Evolutionary conservation across 2,888 invertebrate genomes (phyloP).

Genomic region (Pyrrhia umbra): DNA sequence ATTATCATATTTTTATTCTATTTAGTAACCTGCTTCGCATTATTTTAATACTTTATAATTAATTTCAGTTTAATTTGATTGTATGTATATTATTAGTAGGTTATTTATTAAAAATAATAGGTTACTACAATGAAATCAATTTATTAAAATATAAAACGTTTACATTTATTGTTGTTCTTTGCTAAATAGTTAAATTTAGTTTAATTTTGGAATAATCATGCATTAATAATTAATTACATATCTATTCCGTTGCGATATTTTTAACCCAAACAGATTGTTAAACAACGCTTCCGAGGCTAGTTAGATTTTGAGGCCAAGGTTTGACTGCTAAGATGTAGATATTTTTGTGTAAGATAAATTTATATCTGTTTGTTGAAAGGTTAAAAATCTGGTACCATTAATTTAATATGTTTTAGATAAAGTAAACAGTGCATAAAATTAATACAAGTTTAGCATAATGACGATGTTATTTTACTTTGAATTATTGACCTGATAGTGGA

Average conservation of each 20-base stretch:
- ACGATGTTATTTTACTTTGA: slow-evolving; percentile 48
- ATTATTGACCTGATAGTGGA: slow-evolving; percentile 52
- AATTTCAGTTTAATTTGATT: not conserved
- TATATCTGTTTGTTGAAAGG: slow-evolving; percentile 70
- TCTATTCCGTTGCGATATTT: slow-evolving; percentile 82
- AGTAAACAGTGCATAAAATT: slow-evolving; percentile 63
- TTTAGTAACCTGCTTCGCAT: no score
- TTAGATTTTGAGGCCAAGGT: slow-evolving; percentile 87
- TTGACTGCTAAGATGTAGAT: slow-evolving; percentile 82
- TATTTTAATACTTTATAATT: no score
- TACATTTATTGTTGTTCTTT: no score
- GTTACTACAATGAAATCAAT: no score
- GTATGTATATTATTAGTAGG: not conserved
- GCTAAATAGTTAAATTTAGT: no score
- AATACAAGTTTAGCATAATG: slow-evolving; percentile 62
- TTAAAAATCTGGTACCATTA: slow-evolving; percentile 72
- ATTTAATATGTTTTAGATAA: slow-evolving; percentile 52
- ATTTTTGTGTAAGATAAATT: slow-evolving; percentile 81
- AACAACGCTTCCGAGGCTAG: slow-evolving; percentile 82
- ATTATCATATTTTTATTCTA: not conserved
- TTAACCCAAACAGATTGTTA: slow-evolving; percentile 82
- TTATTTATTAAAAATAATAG: no score
- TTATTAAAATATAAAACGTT: no score
- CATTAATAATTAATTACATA: slow-evolving; percentile 41
- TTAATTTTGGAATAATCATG: no score